A percentile compares a stretch with the other conserved stretches of the same genome.
These are phyloP conservation scores for Bufo gargarizans DNA, from an alignment of 2,113 vertebrate genomes.

Conservation along the genomic window DNA sequence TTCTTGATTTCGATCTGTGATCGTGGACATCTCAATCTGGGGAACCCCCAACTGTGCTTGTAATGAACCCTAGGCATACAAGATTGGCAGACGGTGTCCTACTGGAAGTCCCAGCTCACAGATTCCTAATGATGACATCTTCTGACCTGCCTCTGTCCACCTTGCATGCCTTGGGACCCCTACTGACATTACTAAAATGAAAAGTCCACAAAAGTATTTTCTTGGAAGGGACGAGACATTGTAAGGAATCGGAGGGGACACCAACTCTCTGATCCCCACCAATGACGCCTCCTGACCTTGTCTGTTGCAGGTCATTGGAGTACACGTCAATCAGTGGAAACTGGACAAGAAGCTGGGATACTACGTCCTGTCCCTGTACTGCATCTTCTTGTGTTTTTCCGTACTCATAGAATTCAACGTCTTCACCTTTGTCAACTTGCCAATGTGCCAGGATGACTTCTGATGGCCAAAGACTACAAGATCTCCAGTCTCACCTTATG, in stretches of 20 bases:
- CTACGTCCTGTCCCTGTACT: slow-evolving; percentile 88
- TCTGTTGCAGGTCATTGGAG: slow-evolving; percentile 83
- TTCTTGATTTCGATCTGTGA: too few relatives aligned
- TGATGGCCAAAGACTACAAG: slow-evolving; percentile 60
- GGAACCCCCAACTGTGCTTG: too few relatives aligned
- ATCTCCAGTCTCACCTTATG: not conserved
- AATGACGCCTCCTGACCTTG: not conserved
- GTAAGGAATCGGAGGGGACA: not conserved
- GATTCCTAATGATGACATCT: not conserved
- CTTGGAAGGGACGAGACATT: not conserved
- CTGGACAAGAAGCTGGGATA: slow-evolving; percentile 89
- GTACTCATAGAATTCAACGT: slow-evolving; percentile 98
- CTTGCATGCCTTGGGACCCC: not conserved
- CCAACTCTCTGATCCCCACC: not conserved
- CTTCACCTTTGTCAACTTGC: slow-evolving; percentile 98
- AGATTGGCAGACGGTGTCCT: not conserved
- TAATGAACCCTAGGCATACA: too few relatives aligned
- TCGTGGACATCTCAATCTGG: not conserved
- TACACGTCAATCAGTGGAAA: slow-evolving; percentile 93
- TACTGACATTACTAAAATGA: not conserved
- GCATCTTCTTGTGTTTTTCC: slow-evolving; percentile 93
- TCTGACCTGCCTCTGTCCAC: not conserved
- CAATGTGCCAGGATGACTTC: slow-evolving; percentile 91
- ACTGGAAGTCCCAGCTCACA: not conserved
- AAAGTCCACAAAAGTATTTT: not conserved